These are phyloP conservation scores for Euphydryas editha DNA, from an alignment of 2,888 invertebrate genomes.

Conservation along the genomic window DNA sequence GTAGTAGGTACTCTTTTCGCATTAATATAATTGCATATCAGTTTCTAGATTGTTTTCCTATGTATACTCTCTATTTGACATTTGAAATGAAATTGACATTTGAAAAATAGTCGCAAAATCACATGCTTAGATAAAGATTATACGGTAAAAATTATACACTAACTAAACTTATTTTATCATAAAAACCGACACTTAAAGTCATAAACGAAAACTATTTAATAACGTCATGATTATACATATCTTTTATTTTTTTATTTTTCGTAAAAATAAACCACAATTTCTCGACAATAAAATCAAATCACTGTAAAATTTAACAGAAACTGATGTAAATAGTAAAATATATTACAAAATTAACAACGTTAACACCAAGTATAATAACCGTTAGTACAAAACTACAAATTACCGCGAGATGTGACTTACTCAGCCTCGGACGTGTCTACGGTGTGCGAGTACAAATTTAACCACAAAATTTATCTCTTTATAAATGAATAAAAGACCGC, in stretches of 20 bases:
- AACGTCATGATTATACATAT: not conserved
- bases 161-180: too few relatives aligned
- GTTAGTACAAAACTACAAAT: conserved; percentile 28
- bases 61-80: too few relatives aligned
- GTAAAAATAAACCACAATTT: not conserved
- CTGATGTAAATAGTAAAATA: conserved; percentile 7
- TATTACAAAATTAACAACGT: conserved; percentile 25
- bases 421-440: conserved; percentile 23
- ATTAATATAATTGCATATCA: too few relatives aligned
- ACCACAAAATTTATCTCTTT: conserved; percentile 34
- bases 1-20: too few relatives aligned
- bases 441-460: conserved; percentile 10
- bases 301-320: conserved; percentile 2
- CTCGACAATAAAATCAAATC: not conserved
- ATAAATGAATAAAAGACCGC: conserved; percentile 33
- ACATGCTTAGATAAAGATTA: too few relatives aligned
- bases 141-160: too few relatives aligned
- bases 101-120: too few relatives aligned
- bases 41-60: too few relatives aligned
- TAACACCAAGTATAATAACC: conserved; percentile 28
- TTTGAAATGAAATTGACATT: too few relatives aligned
- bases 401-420: conserved; percentile 27
- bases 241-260: not conserved
- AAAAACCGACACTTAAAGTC: too few relatives aligned
- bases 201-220: not conserved